These are phyloP conservation scores for Heliconius ethilla DNA, from an alignment of 2,888 invertebrate genomes.

Conservation along the genomic window DNA sequence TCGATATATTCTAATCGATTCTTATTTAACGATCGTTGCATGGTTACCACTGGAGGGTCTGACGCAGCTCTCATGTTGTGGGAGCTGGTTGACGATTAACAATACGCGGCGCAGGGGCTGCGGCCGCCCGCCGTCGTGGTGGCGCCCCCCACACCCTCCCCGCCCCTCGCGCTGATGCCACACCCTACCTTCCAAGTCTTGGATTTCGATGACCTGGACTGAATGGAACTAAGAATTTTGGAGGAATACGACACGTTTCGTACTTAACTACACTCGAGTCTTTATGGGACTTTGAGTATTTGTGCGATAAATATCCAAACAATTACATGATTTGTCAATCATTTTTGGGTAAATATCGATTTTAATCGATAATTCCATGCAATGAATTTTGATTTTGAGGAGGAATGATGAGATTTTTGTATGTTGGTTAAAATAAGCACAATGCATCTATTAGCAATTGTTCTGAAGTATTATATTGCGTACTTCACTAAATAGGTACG, in stretches of 20 bases:
- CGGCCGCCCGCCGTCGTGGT: conserved; percentile 69
- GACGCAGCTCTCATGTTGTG: conserved; percentile 95
- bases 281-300: background rate
- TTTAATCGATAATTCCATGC: background rate
- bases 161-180: conserved; percentile 58
- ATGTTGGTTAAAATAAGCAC: conserved; percentile 7
- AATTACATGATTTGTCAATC: background rate
- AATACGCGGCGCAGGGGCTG: conserved; percentile 61
- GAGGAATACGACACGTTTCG: conserved; percentile 12
- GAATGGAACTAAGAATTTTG: conserved; percentile 52
- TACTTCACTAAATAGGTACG: background rate
- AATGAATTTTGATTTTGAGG: background rate
- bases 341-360: background rate
- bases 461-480: background rate
- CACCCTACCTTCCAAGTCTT: conserved; percentile 67
- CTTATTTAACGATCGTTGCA: conserved; percentile 91
- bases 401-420: background rate
- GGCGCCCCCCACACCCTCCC: conserved; percentile 72
- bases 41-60: conserved; percentile 92
- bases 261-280: background rate
- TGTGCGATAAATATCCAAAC: background rate
- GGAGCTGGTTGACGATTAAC: conserved; percentile 92
- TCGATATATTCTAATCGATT: conserved; percentile 90
- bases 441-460: background rate
- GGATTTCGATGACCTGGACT: conserved; percentile 73